These are phyloP conservation scores for Dendrolimus houi DNA, from an alignment of 2,888 invertebrate genomes.

Conservation along the genomic window DNA sequence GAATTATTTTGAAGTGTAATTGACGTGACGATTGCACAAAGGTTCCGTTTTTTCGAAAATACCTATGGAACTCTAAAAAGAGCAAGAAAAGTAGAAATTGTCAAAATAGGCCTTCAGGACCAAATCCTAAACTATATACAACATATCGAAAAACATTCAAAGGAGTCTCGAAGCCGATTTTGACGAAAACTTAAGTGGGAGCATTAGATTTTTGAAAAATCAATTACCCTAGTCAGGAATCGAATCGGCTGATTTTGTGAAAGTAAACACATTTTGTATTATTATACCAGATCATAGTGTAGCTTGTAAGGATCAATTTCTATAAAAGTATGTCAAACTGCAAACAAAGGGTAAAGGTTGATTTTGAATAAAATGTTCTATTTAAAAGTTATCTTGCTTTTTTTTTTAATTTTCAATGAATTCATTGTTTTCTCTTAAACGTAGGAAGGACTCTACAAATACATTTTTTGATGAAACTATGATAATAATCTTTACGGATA, in stretches of 20 bases:
- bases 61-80: too few relatives aligned
- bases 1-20: conserved; percentile 43
- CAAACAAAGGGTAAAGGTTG: too few relatives aligned
- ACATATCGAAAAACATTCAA: background rate
- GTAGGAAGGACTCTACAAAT: background rate
- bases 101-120: background rate
- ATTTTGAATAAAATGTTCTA: too few relatives aligned
- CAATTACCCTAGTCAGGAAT: too few relatives aligned
- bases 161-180: background rate
- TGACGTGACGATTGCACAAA: conserved; percentile 18
- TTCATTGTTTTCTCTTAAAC: background rate
- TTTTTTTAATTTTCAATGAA: background rate
- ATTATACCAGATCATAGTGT: too few relatives aligned
- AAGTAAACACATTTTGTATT: too few relatives aligned
- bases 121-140: background rate
- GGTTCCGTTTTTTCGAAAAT: background rate
- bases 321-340: too few relatives aligned
- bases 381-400: too few relatives aligned
- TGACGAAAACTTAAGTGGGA: background rate
- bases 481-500: background rate
- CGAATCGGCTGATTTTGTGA: too few relatives aligned
- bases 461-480: background rate
- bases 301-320: too few relatives aligned
- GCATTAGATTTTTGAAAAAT: too few relatives aligned
- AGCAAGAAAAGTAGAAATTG: too few relatives aligned